Evolutionary conservation across 2,113 vertebrate genomes (phyloP).

Genomic region (Perca schrenkii): DNA sequence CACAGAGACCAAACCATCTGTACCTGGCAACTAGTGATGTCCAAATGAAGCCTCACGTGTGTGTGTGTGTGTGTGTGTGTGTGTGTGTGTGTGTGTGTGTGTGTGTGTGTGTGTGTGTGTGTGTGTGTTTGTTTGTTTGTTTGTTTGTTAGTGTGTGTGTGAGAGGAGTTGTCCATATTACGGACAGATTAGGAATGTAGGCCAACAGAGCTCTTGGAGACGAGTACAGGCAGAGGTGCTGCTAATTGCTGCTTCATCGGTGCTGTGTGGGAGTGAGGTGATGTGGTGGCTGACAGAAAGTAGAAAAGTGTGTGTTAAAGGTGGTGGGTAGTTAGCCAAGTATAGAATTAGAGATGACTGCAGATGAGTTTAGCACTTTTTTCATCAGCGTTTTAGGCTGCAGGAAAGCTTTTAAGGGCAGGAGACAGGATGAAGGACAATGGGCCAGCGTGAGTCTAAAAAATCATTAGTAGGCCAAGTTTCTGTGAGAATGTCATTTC

Average conservation of each 20-base stretch:
- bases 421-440: neutral
- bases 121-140: too few relatives aligned
- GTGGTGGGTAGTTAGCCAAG: too few relatives aligned
- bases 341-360: too few relatives aligned
- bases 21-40: neutral
- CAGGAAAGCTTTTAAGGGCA: constrained; percentile 40
- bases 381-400: neutral
- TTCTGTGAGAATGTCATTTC: constrained; percentile 46
- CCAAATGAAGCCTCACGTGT: too few relatives aligned
- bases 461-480: constrained; percentile 47
- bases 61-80: too few relatives aligned
- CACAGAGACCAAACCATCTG: neutral
- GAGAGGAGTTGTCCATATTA: too few relatives aligned
- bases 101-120: too few relatives aligned
- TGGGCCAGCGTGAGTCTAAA: constrained; percentile 16
- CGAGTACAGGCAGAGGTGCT: constrained; percentile 38
- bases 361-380: too few relatives aligned
- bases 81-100: too few relatives aligned
- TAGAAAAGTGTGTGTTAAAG: too few relatives aligned
- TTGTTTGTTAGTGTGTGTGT: too few relatives aligned
- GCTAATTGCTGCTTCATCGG: constrained; percentile 38
- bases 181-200: neutral
- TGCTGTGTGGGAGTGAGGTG: constrained; percentile 32
- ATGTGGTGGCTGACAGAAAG: neutral
- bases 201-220: constrained; percentile 35